Conservation (phyloP, 2,888 invertebrate genomes). For the Molorchus minor region DNA sequence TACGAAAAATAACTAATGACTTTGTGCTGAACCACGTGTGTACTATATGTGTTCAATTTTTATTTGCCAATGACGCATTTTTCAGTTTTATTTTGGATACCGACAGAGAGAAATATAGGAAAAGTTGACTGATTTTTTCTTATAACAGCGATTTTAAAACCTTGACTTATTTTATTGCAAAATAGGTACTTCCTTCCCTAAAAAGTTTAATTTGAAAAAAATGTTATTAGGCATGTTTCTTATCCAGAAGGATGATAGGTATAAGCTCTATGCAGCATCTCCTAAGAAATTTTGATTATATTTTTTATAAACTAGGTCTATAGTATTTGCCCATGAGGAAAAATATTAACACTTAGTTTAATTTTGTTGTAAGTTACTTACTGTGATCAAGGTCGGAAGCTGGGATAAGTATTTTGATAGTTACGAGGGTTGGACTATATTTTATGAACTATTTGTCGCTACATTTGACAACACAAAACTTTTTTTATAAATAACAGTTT, state of each 20-base stretch:
- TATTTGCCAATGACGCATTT: conserved; percentile 13
- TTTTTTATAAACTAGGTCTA: background rate
- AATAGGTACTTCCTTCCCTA: too few relatives aligned
- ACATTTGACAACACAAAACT: too few relatives aligned
- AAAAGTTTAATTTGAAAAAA: conserved; percentile 24
- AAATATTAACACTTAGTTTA: too few relatives aligned
- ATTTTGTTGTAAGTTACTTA: too few relatives aligned
- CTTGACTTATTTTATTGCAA: too few relatives aligned
- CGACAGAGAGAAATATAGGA: background rate
- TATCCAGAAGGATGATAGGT: conserved; percentile 35
- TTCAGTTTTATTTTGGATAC: background rate
- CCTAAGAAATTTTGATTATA: background rate
- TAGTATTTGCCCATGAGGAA: background rate
- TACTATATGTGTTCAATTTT: conserved; percentile 11
- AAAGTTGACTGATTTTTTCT: conserved; percentile 6
- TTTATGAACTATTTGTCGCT: too few relatives aligned
- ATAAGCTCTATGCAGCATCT: background rate
- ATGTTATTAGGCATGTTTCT: conserved; percentile 39
- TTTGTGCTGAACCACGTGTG: conserved; percentile 10
- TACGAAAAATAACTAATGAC: conserved; percentile 15
- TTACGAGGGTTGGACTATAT: too few relatives aligned
- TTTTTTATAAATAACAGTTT: too few relatives aligned
- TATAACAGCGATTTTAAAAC: too few relatives aligned
- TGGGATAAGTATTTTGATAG: too few relatives aligned
- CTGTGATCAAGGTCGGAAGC: too few relatives aligned